Base-by-base conservation (phyloP, 2,797 vertebrate genomes). In the Sebastes cheni region DNA sequence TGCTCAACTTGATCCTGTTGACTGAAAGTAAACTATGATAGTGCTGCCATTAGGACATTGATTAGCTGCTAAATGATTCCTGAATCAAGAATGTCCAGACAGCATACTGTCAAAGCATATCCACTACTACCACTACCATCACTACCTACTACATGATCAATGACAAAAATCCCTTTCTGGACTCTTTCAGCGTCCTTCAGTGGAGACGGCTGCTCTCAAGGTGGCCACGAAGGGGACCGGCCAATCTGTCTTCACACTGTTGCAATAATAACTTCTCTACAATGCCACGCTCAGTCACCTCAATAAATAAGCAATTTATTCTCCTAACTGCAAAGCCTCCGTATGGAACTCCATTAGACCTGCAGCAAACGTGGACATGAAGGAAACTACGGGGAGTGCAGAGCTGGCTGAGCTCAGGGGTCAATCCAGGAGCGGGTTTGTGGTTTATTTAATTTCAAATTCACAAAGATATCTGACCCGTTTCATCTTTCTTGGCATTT, bases 221-320 rank as follows among this genome's bases (percentile, higher is more conserved):
- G 84, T 87, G 90, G 81, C 79, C 80, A 69, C 82, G n/a, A 72
- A 85, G 83, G 58, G 70, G 56, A 85, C 78, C 58, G 27, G 69
- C 87, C 81, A 88, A 89, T 89, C 89, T 68, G 85, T 85, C 86
- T 88, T 74, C 50, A 73, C 84, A 75, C 75, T 83, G 79, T 69
- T 56, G 82, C 80, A 73, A 80, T 88, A 86, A 91, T 85, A 88
- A 89, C 70, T 80, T 91, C 86, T 81, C 83, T 69, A 82, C 81
- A 78, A 84, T 42, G 79, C 84, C 84, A 86, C 22, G 75, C 83
- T 90, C 86, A 84, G 83, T 76, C 84, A 90, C 89, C 86, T 88
- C 91, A 84, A 91, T 85, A 91, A 92, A 91, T 86, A 88, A 90
- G 82, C 89, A 89, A 90, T 93, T 89, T 91, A 88, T 85, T 80